Conservation (phyloP, 1,140 invertebrate species). For the Globodera rostochiensis region DNA sequence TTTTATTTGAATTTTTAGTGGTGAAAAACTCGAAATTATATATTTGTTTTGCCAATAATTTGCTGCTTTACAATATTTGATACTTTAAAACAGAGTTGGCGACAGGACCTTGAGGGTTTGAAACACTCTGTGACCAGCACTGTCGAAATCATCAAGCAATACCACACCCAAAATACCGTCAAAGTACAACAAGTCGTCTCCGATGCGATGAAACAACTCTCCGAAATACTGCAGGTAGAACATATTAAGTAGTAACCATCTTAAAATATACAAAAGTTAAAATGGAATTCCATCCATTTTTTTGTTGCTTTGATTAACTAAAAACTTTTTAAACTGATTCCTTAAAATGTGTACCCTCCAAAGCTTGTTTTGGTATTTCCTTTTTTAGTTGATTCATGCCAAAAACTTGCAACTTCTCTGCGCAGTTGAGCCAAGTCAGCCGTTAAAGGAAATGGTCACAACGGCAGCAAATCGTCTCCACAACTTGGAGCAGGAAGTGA, state of each 20-base stretch:
- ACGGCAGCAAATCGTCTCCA: slow-evolving; percentile 23
- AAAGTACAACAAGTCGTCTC: slow-evolving; percentile 25
- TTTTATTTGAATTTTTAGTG: too few relatives aligned
- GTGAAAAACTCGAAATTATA: too few relatives aligned
- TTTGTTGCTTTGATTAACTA: too few relatives aligned
- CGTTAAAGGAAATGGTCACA: slow-evolving; percentile 14
- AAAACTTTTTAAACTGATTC: too few relatives aligned
- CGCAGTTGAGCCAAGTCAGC: slow-evolving; percentile 5
- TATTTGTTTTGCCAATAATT: neutral
- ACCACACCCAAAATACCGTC: slow-evolving; percentile 36
- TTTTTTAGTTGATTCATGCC: slow-evolving; percentile 30
- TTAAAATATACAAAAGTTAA: too few relatives aligned
- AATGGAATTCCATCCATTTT: too few relatives aligned
- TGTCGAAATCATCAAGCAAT: slow-evolving; percentile 37
- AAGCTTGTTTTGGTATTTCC: neutral
- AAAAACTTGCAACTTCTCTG: slow-evolving; percentile 25
- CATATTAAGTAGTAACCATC: too few relatives aligned
- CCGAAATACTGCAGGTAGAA: slow-evolving; percentile 34
- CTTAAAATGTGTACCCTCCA: neutral
- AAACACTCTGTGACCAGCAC: slow-evolving; percentile 27
- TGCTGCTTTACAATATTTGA: neutral
- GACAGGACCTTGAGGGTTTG: slow-evolving; percentile 29
- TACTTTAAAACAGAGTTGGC: slow-evolving; percentile 28
- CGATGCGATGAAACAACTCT: slow-evolving; percentile 37
- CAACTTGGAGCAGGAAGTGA: slow-evolving; percentile 32